Evolutionary conservation across 1,140 invertebrate genomes (phyloP).

Genomic region (Hypothenemus hampei): DNA sequence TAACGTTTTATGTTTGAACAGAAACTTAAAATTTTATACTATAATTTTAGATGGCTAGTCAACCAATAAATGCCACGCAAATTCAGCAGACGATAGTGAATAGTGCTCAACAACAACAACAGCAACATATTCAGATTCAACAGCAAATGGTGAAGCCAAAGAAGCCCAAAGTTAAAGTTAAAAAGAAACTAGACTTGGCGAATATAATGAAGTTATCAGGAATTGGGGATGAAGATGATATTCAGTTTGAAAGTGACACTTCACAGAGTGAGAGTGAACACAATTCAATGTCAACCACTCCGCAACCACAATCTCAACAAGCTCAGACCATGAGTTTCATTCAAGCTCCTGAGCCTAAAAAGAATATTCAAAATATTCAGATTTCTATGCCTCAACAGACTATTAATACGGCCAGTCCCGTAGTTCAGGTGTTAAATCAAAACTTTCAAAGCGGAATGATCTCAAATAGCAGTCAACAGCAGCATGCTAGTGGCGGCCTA

Average conservation of each 20-base stretch:
- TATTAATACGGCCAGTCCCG: constrained; percentile 34
- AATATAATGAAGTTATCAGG: constrained; percentile 53
- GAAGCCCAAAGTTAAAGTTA: constrained; percentile 44
- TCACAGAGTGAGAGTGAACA: constrained; percentile 42
- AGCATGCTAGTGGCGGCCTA: constrained; percentile 19
- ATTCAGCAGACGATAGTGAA: constrained; percentile 29
- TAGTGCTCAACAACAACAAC: constrained; percentile 25
- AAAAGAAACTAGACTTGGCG: constrained; percentile 51
- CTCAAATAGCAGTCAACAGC: constrained; percentile 34
- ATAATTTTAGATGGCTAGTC: constrained; percentile 30
- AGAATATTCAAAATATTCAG: constrained; percentile 41
- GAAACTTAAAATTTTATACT: neutral
- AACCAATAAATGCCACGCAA: constrained; percentile 30
- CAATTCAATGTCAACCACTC: constrained; percentile 35
- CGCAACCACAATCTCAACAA: constrained; percentile 25
- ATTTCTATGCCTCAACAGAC: constrained; percentile 37
- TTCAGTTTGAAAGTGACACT: constrained; percentile 44
- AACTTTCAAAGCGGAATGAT: constrained; percentile 40
- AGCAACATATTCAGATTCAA: constrained; percentile 21
- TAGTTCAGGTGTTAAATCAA: constrained; percentile 36
- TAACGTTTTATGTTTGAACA: constrained; percentile 11
- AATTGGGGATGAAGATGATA: constrained; percentile 45
- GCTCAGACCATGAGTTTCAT: constrained; percentile 23
- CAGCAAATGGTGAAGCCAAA: constrained; percentile 36
- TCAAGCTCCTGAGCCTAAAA: constrained; percentile 29